Evolutionary conservation across 30 jellyfish, hydroid and myxozoan genomes (phyloP), one percentile per base, ranked within the genome.

Genomic region (Aurelia sp.): DNA sequence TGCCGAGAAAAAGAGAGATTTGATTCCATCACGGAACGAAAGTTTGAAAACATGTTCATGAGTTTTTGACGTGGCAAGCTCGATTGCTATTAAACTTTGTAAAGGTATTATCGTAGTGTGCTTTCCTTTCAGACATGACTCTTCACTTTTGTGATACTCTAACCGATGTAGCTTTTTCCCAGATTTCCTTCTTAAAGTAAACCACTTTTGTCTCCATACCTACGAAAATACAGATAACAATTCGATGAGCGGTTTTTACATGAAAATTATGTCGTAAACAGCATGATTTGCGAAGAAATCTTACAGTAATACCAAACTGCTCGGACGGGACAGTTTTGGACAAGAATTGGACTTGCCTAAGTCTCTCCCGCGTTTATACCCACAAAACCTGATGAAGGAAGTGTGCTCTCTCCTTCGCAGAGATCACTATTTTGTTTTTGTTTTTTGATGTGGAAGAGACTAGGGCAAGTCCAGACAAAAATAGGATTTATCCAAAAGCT

Each of bases 181-280:
- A 41, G 98, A 94, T 79, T 84, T 94, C 30, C 98, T 97, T 18
- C 98, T 83, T 50, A 94, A 79, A 4, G 90, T 84, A 63, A 94
- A 94, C 98, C 98, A 94, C 64, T 88, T 94, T 33, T 88, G 94
- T 47, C 94, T 69, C 98, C 98, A 94, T 17, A 80, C 97, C 98
- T 94, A 77, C 18, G 15, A 44, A 44, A 8, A 44, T 44, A 44
- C 15, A 44, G 55, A 44, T 44, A 44, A 44, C 16, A 44, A 44
- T 0, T 44, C 55, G 6, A 4, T 7, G 15, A 44, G 55, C 55
- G 55, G 55, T 44, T 44, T 44, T 44, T 44, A 44, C 55, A 44
- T 44, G 55, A 44, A 44, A 44, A 44, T 44, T 8, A 61, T 5
- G 71, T 19, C 71, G 71, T 61, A 19, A 61, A 61, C 71, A 0